Percentiles rank a stretch among this genome's conserved stretches.
Evolutionary conservation across 1,140 invertebrate species (phyloP).

Genomic region (Globodera rostochiensis): DNA sequence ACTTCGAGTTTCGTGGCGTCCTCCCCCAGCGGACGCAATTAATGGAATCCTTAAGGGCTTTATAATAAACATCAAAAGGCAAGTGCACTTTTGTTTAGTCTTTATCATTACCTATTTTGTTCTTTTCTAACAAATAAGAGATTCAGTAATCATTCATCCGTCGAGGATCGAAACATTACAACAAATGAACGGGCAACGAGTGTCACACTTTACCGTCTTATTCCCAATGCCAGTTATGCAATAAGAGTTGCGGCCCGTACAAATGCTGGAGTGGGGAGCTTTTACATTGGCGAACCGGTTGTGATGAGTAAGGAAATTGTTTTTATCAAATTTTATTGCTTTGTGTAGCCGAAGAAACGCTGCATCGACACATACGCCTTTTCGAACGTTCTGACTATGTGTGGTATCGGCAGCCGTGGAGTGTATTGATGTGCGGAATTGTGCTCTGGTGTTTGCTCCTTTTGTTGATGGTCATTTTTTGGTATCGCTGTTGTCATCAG

Average conservation of each 20-base stretch:
- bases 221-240: slow-evolving; percentile 41
- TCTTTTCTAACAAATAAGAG: neutral
- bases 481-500: slow-evolving; percentile 36
- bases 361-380: slow-evolving; percentile 45
- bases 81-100: neutral
- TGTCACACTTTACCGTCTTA: slow-evolving; percentile 45
- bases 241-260: slow-evolving; percentile 43
- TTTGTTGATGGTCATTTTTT: slow-evolving; percentile 36
- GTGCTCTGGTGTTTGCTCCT: slow-evolving; percentile 42
- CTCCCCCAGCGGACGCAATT: slow-evolving; percentile 48
- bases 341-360: slow-evolving; percentile 54
- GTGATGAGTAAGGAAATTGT: slow-evolving; percentile 46
- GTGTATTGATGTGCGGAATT: slow-evolving; percentile 32
- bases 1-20: slow-evolving; percentile 48
- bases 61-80: slow-evolving; percentile 43
- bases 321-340: slow-evolving; percentile 4
- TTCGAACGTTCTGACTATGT: slow-evolving; percentile 20
- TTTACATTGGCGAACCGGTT: slow-evolving; percentile 42
- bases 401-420: slow-evolving; percentile 28
- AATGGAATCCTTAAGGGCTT: slow-evolving; percentile 53
- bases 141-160: slow-evolving; percentile 38
- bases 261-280: slow-evolving; percentile 39
- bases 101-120: neutral
- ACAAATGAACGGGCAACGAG: slow-evolving; percentile 47
- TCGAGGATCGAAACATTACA: slow-evolving; percentile 49